Evolutionary conservation across 2,113 vertebrate species (phyloP).

Genomic region (Morphnarchus princeps): DNA sequence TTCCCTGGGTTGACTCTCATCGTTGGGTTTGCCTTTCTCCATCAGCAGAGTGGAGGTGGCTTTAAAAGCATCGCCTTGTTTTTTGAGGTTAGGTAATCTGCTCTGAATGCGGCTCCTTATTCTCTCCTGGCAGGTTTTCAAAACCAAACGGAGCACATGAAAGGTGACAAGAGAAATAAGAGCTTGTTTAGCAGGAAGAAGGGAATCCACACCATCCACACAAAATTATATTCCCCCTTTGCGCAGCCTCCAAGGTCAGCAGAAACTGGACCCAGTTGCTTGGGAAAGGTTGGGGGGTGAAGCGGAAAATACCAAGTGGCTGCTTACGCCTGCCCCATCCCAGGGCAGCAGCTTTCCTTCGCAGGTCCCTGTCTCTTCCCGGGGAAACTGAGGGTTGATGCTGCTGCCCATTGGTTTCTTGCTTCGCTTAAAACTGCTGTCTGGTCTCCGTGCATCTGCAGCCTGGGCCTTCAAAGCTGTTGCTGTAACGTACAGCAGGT

Average conservation of each 20-base stretch:
- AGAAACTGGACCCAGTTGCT: not conserved
- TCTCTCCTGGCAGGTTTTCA: not conserved
- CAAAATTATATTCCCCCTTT: rapidly evolving
- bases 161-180: not conserved
- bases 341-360: not conserved
- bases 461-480: rapidly evolving
- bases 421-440: not conserved
- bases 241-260: not conserved
- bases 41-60: not conserved
- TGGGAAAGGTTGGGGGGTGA: not conserved
- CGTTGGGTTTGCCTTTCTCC: not conserved
- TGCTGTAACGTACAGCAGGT: not conserved
- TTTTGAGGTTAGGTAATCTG: not conserved
- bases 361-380: not conserved
- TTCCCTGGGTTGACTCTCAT: not conserved
- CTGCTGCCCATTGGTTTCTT: not conserved
- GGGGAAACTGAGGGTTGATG: not conserved
- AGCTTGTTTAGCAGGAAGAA: not conserved
- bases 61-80: not conserved
- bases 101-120: not conserved
- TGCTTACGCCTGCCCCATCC: not conserved
- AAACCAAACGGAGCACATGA: not conserved
- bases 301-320: not conserved
- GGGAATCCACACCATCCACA: not conserved
- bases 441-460: not conserved